Base-by-base conservation (phyloP, 2,113 vertebrate genomes). In the Pimephales promelas region DNA sequence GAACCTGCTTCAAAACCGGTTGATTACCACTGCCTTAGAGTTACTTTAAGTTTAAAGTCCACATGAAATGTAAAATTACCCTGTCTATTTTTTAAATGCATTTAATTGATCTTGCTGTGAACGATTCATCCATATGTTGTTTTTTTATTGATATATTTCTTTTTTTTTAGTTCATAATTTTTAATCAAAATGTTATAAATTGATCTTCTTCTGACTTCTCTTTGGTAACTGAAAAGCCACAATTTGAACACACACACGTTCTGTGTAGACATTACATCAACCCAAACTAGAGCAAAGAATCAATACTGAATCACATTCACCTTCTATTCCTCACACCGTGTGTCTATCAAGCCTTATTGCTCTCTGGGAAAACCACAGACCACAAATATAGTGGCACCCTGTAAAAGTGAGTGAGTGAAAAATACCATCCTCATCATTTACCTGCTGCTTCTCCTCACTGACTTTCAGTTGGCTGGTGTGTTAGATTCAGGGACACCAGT, bases 301-400 rank as follows among this genome's bases (percentile, higher is more conserved):
- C 24, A 31, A 79, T 79, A 47, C 16, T 31, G 43, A 49, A 43
- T 64, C 57, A 49, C 40, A 79, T 62, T 64, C 59, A 79, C 77
- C 43, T 64, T 24, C 43, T 79, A 28, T 18, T 31, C 24, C 18
- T 66, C 59, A 26, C 76, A 79, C 59, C 6, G 11, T 47, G 59
- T 2, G 26, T 79, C 26, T 10, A 79, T 79, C 77, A 62, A 0
- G 6, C 24, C 40, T 79, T 66, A 31, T 26, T 79, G 59, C 59
- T 66, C 43, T 79, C 40, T 64, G 43, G 22, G 77, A 52, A 79
- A 49, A 66, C 24, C 36, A 22, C n/a, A 31, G 59, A 79, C 22
- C 5, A 9, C 77, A 64, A 26, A 79, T 66, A 22, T 49, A 49
- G 14, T 10, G 10, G 8, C 43, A 31, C 7, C 6, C 16, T 22